phyloP scores from a whole-genome alignment of 2,797 vertebrate genomes.

The Gastrophryne carolinensis region DNA sequence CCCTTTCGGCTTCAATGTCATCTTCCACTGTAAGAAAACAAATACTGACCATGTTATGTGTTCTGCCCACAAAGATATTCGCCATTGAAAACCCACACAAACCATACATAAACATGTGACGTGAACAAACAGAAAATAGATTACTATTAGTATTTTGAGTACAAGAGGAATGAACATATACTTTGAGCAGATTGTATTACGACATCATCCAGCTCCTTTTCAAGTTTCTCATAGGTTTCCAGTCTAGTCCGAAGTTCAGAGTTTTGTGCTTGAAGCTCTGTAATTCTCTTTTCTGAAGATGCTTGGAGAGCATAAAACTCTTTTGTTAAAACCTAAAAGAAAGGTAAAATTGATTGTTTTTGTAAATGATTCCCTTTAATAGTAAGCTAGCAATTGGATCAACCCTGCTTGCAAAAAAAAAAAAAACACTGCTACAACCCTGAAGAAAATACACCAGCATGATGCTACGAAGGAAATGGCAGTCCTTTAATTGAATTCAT shows the following conservation, averaged over 20 bases:
- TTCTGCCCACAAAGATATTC: neutral
- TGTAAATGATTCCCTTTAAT: too few relatives aligned
- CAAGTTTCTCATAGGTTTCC: slow-evolving; percentile 88
- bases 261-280: slow-evolving; percentile 85
- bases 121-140: too few relatives aligned
- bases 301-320: slow-evolving; percentile 94
- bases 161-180: slow-evolving; percentile 64
- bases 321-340: slow-evolving; percentile 87
- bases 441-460: too few relatives aligned
- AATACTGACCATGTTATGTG: neutral
- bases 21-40: slow-evolving; percentile 81
- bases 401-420: too few relatives aligned
- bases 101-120: neutral
- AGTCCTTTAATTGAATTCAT: too few relatives aligned
- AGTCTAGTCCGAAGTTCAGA: slow-evolving; percentile 83
- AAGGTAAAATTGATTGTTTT: neutral
- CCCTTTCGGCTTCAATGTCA: slow-evolving; percentile 91
- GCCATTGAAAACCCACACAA: too few relatives aligned
- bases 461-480: too few relatives aligned
- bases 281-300: slow-evolving; percentile 83
- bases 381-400: too few relatives aligned
- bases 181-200: slow-evolving; percentile 95
- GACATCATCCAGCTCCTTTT: slow-evolving; percentile 92
- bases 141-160: too few relatives aligned
- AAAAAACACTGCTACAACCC: too few relatives aligned